Conservation (phyloP, 1,140 invertebrate genomes). For the Papilio machaon region DNA sequence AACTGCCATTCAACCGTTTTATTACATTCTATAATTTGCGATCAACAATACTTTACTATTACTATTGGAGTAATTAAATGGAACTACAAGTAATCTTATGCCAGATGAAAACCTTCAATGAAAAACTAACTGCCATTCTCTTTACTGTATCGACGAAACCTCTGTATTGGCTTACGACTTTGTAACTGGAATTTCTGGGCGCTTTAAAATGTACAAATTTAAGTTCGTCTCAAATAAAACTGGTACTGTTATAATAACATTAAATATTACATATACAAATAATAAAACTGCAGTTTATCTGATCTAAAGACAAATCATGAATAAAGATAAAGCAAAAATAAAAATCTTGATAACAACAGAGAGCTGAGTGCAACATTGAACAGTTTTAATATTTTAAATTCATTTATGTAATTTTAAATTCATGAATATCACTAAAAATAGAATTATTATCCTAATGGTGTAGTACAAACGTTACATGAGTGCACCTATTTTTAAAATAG, state of each 20-base stretch:
- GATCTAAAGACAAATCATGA: slow-evolving; percentile 9
- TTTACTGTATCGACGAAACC: too few relatives aligned
- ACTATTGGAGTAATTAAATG: too few relatives aligned
- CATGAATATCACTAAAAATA: background rate
- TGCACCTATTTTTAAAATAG: background rate
- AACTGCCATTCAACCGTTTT: background rate
- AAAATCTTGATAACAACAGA: background rate
- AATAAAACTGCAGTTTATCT: background rate
- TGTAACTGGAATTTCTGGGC: too few relatives aligned
- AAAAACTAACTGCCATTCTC: too few relatives aligned
- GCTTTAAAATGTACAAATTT: background rate
- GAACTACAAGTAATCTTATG: too few relatives aligned
- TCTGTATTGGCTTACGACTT: too few relatives aligned
- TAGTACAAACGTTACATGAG: background rate
- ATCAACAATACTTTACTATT: background rate
- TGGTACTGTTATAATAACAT: too few relatives aligned
- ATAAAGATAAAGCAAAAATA: slow-evolving; percentile 7
- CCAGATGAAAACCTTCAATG: too few relatives aligned
- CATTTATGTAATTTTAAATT: slow-evolving; percentile 3
- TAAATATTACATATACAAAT: background rate
- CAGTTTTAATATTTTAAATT: background rate
- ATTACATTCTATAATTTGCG: background rate
- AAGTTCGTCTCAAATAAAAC: background rate
- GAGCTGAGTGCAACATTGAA: background rate
- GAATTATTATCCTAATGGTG: background rate